Base-by-base conservation (phyloP, 2,113 vertebrate species). In the Anolis sagrei region DNA sequence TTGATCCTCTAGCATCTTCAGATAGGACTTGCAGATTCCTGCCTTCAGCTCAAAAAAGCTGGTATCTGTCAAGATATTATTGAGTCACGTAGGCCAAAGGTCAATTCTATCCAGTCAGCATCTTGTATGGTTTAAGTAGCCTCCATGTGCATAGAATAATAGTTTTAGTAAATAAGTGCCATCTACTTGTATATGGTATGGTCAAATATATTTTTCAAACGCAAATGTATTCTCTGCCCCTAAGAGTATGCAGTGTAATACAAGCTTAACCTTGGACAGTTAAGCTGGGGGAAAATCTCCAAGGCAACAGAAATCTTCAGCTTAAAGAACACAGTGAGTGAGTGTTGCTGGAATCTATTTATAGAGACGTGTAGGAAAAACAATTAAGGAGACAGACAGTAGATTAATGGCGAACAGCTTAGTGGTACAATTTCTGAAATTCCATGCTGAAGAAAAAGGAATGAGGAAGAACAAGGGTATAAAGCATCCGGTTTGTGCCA, bases 281-380 rank as follows among this genome's bases (percentile, higher is more conserved):
- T 94, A 93, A 92, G 80, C 92, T 51, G 87, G 3, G 10, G 0
- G 32, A 87, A 93, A 92, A 90, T 93, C 91, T 93, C 96, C 95
- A 95, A 95, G 94, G 95, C 91, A 95, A 96, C 94, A 90, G 89
- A 93, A 95, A 94, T 91, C 93, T 92, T 95, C 93, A 94, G 89
- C 87, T 95, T 95, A 94, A 96, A 95, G 95, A 96, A 95, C 92
- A 94, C 74, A 93, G 90, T 82, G 89, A 68, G 89, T 90, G 39
- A 91, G 84, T 94, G 94, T 94, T 91, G 90, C 86, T 89, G 91
- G 86, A 90, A 90, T 93, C 95, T 96, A 97, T 96, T 96, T 96
- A 95, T 96, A 96, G 92, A 93, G 29, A 93, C 90, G 90, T 96
- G 95, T 95, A 95, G 93, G 94, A 95, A 95, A 96, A 91, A 95